A percentile compares a stretch with the other conserved stretches of the same genome.
Evolutionary conservation across 2,888 invertebrate species (phyloP).

Genomic region (Apantesis nais): DNA sequence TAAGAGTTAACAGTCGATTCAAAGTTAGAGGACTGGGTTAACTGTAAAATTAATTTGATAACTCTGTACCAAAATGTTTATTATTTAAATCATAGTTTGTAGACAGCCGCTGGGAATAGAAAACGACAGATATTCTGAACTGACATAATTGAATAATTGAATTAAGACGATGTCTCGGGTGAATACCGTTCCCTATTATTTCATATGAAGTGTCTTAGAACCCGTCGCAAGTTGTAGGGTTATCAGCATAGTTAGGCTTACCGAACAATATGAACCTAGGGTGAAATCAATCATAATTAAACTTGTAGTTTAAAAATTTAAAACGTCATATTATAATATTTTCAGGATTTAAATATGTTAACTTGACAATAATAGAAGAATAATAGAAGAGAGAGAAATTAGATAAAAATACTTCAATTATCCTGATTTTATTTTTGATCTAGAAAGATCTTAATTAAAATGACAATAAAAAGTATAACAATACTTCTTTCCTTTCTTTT

Average conservation of each 20-base stretch:
- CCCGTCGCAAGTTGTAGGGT: constrained; percentile 23
- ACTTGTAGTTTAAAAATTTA: background rate
- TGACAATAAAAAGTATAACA: background rate
- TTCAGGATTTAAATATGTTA: too few relatives aligned
- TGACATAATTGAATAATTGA: constrained; percentile 38
- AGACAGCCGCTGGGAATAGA: constrained; percentile 32
- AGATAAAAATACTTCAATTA: too few relatives aligned
- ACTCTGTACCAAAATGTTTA: constrained; percentile 37
- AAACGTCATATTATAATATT: too few relatives aligned
- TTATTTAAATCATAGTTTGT: constrained; percentile 49
- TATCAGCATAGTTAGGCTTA: constrained; percentile 6
- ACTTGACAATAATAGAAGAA: too few relatives aligned
- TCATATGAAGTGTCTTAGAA: constrained; percentile 29
- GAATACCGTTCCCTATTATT: constrained; percentile 26
- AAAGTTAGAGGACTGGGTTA: constrained; percentile 32
- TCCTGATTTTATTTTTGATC: background rate
- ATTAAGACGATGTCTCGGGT: constrained; percentile 36
- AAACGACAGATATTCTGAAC: constrained; percentile 28
- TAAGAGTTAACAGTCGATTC: constrained; percentile 30
- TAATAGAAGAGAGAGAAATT: too few relatives aligned
- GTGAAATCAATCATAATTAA: background rate
- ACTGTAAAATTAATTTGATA: constrained; percentile 30
- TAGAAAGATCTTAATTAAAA: background rate
- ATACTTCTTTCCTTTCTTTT: background rate
- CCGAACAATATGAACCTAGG: background rate